Evolutionary conservation across 2,113 vertebrate species (phyloP).

Genomic region (Fregata magnificens): DNA sequence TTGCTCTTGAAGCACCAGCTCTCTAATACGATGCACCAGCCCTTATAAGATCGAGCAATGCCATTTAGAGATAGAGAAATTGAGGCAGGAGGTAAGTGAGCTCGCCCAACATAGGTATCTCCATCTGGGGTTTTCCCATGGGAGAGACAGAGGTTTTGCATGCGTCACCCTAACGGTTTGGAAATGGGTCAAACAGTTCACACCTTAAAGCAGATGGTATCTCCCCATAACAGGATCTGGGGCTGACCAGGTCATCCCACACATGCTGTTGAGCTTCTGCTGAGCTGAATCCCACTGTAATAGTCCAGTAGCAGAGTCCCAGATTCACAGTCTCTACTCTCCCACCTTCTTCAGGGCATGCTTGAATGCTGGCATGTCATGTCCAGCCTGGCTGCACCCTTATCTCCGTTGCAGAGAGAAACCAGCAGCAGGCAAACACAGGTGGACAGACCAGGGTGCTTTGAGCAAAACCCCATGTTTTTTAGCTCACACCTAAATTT

Average conservation of each 20-base stretch:
- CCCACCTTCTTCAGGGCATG: not conserved
- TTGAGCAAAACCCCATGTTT: not conserved
- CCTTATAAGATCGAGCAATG: fast-evolving
- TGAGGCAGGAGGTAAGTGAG: not conserved
- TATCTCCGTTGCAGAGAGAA: not conserved
- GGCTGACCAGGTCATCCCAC: not conserved
- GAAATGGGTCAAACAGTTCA: not conserved
- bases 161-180: not conserved
- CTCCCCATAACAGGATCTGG: not conserved
- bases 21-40: not conserved
- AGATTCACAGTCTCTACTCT: not conserved
- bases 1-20: not conserved
- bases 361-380: not conserved
- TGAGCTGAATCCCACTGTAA: not conserved
- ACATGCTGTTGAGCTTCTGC: not conserved
- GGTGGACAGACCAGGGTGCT: not conserved
- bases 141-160: not conserved
- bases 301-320: not conserved
- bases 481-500: not conserved
- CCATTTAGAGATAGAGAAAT: not conserved
- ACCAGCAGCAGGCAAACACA: not conserved
- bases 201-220: fast-evolving
- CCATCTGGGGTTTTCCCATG: not conserved
- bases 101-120: not conserved
- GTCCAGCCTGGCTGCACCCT: not conserved